Percentiles rank a stretch among this genome's conserved stretches.
Conservation (phyloP, 2,797 vertebrate genomes). For the Malacoraja senta region DNA sequence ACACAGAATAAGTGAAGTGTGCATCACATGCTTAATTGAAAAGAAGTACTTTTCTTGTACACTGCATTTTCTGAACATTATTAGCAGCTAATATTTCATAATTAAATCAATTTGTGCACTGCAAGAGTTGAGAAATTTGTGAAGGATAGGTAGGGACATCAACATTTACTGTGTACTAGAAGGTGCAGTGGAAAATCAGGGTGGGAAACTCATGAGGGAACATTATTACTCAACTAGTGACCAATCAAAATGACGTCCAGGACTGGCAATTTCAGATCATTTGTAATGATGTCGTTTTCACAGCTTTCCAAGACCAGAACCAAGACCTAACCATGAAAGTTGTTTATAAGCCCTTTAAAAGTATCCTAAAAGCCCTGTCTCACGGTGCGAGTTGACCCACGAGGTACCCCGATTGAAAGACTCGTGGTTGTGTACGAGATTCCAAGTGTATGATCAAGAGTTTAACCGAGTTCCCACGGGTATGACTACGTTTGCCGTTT, state of each 20-base stretch:
- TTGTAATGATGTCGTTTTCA: too few species aligned
- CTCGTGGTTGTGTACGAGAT: too few species aligned
- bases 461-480: too few species aligned
- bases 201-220: background rate
- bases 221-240: background rate
- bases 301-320: background rate
- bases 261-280: background rate
- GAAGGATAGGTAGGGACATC: background rate
- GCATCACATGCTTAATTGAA: background rate
- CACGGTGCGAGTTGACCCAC: too few species aligned
- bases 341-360: too few species aligned
- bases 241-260: background rate
- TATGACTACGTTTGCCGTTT: too few species aligned
- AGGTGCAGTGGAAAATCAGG: background rate
- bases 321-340: background rate
- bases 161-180: background rate
- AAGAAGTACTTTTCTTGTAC: background rate
- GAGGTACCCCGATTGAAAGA: too few species aligned
- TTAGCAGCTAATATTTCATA: background rate
- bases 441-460: too few species aligned
- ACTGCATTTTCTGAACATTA: background rate
- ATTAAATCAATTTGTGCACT: background rate
- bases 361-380: too few species aligned
- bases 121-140: background rate
- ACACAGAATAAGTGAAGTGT: background rate